Evolutionary conservation across 2,113 vertebrate species (phyloP).

Genomic region (Callocephalon fimbriatum): DNA sequence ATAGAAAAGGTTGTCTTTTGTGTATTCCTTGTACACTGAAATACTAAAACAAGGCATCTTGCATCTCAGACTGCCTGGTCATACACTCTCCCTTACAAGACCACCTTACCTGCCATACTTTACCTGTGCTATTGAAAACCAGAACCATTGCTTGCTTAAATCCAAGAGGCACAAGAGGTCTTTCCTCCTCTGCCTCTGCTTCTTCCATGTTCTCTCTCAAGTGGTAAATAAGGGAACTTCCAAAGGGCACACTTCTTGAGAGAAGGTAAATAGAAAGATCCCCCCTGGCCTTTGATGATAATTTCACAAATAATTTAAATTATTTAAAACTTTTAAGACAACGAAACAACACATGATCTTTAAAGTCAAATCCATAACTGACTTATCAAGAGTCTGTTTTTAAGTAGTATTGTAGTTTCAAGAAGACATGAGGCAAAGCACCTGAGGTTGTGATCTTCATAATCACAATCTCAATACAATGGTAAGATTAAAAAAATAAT

Average conservation of each 20-base stretch:
- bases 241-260: background rate
- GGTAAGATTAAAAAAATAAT: background rate
- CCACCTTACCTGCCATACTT: background rate
- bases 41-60: background rate
- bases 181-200: background rate
- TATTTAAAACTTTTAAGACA: background rate
- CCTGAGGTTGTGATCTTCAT: background rate
- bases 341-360: background rate
- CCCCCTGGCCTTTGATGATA: background rate
- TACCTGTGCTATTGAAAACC: background rate
- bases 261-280: background rate
- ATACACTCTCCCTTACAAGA: background rate
- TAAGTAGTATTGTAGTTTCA: background rate
- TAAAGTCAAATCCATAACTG: background rate
- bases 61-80: background rate
- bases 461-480: background rate
- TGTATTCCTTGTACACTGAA: background rate
- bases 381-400: background rate
- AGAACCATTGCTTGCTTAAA: background rate
- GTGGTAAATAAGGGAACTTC: background rate
- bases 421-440: background rate
- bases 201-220: background rate
- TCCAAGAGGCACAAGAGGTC: accelerated
- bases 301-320: background rate
- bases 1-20: background rate